Percentiles rank a stretch among this genome's conserved stretches.
Conservation (phyloP, 2,888 invertebrate genomes). For the Galerucella nymphaeae region DNA sequence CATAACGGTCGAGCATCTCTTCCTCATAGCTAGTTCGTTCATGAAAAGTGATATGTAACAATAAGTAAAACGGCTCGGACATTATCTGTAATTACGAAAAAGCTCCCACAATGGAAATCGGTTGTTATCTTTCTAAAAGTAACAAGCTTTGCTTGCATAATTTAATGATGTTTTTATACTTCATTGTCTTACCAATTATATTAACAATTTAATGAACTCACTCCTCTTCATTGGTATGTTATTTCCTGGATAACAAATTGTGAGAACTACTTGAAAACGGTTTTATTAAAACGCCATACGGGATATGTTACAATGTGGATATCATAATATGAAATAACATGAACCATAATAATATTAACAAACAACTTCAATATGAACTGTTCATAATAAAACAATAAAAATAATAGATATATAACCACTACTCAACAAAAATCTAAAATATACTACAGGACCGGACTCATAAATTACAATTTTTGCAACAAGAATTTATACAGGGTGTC, state of each 20-base stretch:
- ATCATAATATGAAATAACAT: not conserved
- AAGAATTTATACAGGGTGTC: too few species aligned
- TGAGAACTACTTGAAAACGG: not conserved
- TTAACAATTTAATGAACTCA: not conserved
- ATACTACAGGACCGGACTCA: too few species aligned
- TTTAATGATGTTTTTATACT: not conserved
- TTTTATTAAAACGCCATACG: not conserved
- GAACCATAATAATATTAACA: too few species aligned
- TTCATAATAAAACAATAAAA: too few species aligned
- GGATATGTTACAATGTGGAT: not conserved
- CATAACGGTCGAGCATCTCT: slow-evolving; percentile 25
- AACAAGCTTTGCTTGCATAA: not conserved
- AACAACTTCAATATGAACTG: too few species aligned
- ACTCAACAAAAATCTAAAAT: too few species aligned
- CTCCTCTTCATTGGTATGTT: not conserved
- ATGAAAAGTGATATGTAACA: slow-evolving; percentile 34
- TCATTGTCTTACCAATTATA: not conserved
- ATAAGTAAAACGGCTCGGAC: slow-evolving; percentile 25
- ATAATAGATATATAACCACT: too few species aligned
- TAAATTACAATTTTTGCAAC: too few species aligned
- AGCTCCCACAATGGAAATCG: slow-evolving; percentile 17
- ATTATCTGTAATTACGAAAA: slow-evolving; percentile 23
- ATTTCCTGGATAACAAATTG: not conserved
- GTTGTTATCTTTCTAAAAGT: slow-evolving; percentile 17
- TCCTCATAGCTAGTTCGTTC: slow-evolving; percentile 34